Conservation (phyloP, 2,888 invertebrate species). For the Busseola fusca region DNA sequence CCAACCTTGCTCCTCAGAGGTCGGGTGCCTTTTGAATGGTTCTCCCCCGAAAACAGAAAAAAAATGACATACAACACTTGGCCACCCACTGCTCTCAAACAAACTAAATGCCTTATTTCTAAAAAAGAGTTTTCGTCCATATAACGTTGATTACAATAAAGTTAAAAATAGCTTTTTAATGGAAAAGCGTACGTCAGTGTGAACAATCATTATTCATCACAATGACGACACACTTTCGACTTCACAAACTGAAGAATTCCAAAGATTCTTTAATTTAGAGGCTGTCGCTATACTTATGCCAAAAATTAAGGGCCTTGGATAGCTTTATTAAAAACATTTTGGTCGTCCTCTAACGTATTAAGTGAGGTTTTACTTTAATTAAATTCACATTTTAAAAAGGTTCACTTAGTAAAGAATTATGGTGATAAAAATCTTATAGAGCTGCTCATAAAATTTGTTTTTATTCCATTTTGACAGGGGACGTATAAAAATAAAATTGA, state of each 20-base stretch:
- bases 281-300: slow-evolving; percentile 6
- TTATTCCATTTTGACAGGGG: slow-evolving; percentile 1
- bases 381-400: slow-evolving; percentile 25
- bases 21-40: no score
- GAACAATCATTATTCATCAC: no score
- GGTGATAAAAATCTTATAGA: neutral
- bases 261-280: slow-evolving; percentile 38
- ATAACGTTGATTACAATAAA: neutral
- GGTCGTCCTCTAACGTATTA: slow-evolving; percentile 11
- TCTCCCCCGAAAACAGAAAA: no score
- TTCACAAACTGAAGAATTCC: slow-evolving; percentile 23
- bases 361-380: slow-evolving; percentile 8
- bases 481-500: neutral
- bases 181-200: neutral
- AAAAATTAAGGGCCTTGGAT: slow-evolving; percentile 12
- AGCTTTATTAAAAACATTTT: slow-evolving; percentile 42
- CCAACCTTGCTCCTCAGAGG: no score
- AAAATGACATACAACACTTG: no score
- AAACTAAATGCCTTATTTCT: no score
- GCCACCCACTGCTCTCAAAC: no score
- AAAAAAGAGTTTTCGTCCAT: neutral
- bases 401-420: slow-evolving; percentile 17
- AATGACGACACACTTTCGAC: neutral
- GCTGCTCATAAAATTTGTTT: slow-evolving; percentile 7
- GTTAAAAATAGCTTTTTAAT: neutral